Evolutionary conservation across 2,113 vertebrate species (phyloP).

Genomic region (Myrmecobius fasciatus): DNA sequence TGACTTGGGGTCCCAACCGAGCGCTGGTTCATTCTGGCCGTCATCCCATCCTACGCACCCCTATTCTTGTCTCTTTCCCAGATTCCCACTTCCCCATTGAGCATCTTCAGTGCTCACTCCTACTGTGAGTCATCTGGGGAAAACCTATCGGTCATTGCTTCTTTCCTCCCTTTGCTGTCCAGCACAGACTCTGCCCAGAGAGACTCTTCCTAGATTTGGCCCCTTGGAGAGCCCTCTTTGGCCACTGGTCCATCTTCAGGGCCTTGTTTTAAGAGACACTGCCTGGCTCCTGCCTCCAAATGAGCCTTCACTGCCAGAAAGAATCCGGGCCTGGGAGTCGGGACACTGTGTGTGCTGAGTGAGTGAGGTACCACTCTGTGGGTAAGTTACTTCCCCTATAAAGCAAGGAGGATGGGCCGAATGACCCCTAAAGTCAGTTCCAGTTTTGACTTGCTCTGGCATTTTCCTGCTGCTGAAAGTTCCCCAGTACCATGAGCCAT

Average conservation of each 20-base stretch:
- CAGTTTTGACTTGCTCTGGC: neutral
- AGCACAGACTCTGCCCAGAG: neutral
- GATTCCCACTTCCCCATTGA: neutral
- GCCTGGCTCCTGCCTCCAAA: neutral
- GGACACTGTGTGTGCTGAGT: neutral
- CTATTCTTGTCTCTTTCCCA: neutral
- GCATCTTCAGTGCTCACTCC: neutral
- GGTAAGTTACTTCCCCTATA: neutral
- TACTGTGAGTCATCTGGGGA: neutral
- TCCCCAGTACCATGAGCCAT: neutral
- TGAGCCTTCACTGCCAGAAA: neutral
- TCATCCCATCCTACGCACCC: neutral
- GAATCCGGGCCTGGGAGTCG: neutral
- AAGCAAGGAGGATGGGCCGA: neutral
- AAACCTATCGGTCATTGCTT: neutral
- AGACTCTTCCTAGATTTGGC: neutral
- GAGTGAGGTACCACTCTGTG: neutral
- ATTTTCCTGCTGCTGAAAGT: neutral
- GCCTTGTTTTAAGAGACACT: neutral
- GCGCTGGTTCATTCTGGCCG: neutral
- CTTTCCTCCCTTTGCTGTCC: neutral
- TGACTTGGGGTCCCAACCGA: neutral
- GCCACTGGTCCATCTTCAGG: neutral
- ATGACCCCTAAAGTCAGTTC: neutral
- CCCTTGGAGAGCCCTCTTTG: neutral